A percentile compares a stretch with the other conserved stretches of the same genome.
These are phyloP conservation scores for Synanthedon tipuliformis DNA, from an alignment of 2,888 invertebrate genomes.

Conservation along the genomic window DNA sequence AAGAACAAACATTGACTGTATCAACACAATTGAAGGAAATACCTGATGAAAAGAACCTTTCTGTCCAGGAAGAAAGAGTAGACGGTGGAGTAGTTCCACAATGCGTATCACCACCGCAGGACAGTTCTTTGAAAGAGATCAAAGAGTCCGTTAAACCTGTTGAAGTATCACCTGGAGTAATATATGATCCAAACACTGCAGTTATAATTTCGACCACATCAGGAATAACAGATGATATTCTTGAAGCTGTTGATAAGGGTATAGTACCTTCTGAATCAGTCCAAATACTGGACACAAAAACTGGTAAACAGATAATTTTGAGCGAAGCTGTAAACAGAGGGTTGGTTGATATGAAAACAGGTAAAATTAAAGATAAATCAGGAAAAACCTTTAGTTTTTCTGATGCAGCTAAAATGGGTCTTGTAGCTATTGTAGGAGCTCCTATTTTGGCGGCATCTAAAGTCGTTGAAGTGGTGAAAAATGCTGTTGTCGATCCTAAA, in stretches of 20 bases:
- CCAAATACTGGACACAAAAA: conserved; percentile 76
- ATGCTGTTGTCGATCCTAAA: conserved; percentile 75
- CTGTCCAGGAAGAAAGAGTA: not conserved
- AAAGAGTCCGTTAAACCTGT: conserved; percentile 52
- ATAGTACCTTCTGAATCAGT: conserved; percentile 76
- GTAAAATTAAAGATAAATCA: conserved; percentile 73
- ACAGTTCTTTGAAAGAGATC: conserved; percentile 3
- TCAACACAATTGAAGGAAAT: not conserved
- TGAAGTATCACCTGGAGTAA: conserved; percentile 77
- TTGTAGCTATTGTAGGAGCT: conserved; percentile 79
- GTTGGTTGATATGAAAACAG: conserved; percentile 78
- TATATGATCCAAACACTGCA: conserved; percentile 80
- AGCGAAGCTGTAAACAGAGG: conserved; percentile 83
- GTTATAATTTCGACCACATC: conserved; percentile 75
- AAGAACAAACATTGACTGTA: not conserved
- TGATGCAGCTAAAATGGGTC: conserved; percentile 82
- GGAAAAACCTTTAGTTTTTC: conserved; percentile 76
- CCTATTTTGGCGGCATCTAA: conserved; percentile 79
- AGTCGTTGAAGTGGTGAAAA: conserved; percentile 73
- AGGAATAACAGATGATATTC: conserved; percentile 73
- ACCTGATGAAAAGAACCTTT: not conserved
- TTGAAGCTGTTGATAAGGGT: conserved; percentile 81
- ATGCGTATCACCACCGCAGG: conserved; percentile 4
- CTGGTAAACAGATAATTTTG: conserved; percentile 76
- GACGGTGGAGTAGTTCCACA: not conserved